phyloP scores from a whole-genome alignment of 2,888 invertebrate genomes.

The Dolichomitus sp. region DNA sequence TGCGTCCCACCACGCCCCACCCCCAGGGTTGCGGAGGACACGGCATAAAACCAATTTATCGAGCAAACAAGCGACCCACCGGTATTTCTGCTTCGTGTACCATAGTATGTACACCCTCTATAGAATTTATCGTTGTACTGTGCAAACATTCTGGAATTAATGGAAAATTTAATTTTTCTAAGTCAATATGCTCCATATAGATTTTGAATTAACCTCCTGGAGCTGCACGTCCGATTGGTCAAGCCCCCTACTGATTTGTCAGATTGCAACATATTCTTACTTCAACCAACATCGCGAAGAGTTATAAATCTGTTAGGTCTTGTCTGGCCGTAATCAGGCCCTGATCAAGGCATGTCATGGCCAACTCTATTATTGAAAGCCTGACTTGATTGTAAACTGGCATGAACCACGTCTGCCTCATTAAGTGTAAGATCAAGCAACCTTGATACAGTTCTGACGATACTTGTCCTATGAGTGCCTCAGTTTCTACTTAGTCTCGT shows the following conservation, averaged over 20 bases:
- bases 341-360: no score
- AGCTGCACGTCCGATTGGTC: no score
- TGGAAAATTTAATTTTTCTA: not conserved
- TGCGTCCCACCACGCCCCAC: not conserved
- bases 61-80: constrained; percentile 42
- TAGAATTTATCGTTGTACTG: constrained; percentile 17
- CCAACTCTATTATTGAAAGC: no score
- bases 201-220: not conserved
- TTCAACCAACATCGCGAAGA: not conserved
- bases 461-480: no score
- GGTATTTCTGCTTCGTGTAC: not conserved
- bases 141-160: constrained; percentile 6
- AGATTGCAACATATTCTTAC: not conserved
- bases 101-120: not conserved
- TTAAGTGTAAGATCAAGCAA: no score
- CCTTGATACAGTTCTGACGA: no score
- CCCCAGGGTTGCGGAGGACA: not conserved
- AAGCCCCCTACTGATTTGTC: no score
- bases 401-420: no score
- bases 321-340: no score
- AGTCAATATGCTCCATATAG: not conserved
- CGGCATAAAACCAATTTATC: constrained; percentile 47
- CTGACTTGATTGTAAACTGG: no score
- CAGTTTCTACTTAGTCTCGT: no score
- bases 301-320: no score